Percentiles rank a stretch among this genome's conserved stretches.
These are phyloP conservation scores for Sceloporus undulatus DNA, from an alignment of 2,113 vertebrate genomes.

Conservation along the genomic window DNA sequence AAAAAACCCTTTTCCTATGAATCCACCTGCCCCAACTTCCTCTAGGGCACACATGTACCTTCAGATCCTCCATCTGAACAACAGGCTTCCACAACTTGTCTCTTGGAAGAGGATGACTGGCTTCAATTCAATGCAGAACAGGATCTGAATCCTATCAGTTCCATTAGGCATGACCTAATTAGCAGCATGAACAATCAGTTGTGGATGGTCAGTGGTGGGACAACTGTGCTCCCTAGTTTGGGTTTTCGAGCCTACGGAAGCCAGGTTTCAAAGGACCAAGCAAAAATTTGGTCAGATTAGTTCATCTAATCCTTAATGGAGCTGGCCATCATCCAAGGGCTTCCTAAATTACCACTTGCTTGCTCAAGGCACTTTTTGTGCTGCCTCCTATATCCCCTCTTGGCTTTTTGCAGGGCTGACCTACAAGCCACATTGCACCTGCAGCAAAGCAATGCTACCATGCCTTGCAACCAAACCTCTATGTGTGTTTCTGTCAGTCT, in stretches of 20 bases:
- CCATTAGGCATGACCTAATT: not conserved
- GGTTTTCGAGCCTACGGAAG: not conserved
- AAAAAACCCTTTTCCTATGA: not conserved
- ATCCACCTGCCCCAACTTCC: not conserved
- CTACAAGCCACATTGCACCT: not conserved
- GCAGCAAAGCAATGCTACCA: not conserved
- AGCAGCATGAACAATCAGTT: not conserved
- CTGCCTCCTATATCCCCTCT: not conserved
- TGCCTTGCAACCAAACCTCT: not conserved
- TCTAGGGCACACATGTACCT: not conserved
- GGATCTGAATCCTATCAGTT: not conserved
- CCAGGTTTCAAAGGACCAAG: not conserved
- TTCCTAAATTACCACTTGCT: not conserved
- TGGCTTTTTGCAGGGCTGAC: not conserved
- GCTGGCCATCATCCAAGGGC: not conserved
- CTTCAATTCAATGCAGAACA: not conserved
- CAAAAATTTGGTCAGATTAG: not conserved
- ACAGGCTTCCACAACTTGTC: not conserved
- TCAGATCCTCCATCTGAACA: conserved; percentile 10
- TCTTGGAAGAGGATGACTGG: not conserved
- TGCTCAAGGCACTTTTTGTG: conserved; percentile 30
- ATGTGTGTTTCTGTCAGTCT: not conserved
- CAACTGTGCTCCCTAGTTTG: not conserved
- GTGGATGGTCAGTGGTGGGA: not conserved
- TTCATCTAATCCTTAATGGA: not conserved